Base-by-base conservation (phyloP, 2,113 vertebrate genomes). In the Seriola rivoliana region DNA sequence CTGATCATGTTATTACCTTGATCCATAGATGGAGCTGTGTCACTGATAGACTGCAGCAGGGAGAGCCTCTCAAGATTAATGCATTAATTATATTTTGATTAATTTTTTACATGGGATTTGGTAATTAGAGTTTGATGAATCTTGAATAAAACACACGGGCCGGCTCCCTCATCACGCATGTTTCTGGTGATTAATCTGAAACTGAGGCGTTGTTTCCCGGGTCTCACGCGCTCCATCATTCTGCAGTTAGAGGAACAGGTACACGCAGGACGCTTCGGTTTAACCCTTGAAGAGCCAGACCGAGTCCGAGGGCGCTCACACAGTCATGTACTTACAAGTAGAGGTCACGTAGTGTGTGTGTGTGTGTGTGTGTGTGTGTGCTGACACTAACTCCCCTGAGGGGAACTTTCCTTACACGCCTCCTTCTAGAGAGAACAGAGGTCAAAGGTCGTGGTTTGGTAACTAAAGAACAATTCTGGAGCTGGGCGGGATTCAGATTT, bases 11-110 rank as follows among this genome's bases (percentile, higher is more conserved):
- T 4, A 71, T n/a, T 29, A 19, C 50, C 58, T 52, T n/a, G 19
- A 81, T 85, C 60, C 62, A 58, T 72, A 75, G 75, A 69, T 70
- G 86, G 80, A 59, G 72, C 70, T 58, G 75, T 75, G 70, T 76
- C 59, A 5, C 78, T 75, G 70, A 75, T n/a, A 3, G 67, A 65
- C 68, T 52, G 69, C 67, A 54, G 77, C 71, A 13, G 23, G 63
- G 36, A 57, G 55, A 85, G 16, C 38, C 60, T 77, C 52, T n/a
- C 60, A 81, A 69, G 81, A 92, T 92, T 70, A 86, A 85, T 72
- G 76, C 32, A 82, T 90, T 90, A 82, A 93, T 93, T 90, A 88
- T 58, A 65, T 65, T 78, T 70, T 84, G 77, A 92, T 91, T 84
- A 71, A 81, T 71, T 86, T 83, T 83, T 83, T 71, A 89, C 80